Percentiles rank a stretch among this genome's conserved stretches.
Evolutionary conservation across 2,888 invertebrate species (phyloP).

Genomic region (Sarcophaga carnaria): DNA sequence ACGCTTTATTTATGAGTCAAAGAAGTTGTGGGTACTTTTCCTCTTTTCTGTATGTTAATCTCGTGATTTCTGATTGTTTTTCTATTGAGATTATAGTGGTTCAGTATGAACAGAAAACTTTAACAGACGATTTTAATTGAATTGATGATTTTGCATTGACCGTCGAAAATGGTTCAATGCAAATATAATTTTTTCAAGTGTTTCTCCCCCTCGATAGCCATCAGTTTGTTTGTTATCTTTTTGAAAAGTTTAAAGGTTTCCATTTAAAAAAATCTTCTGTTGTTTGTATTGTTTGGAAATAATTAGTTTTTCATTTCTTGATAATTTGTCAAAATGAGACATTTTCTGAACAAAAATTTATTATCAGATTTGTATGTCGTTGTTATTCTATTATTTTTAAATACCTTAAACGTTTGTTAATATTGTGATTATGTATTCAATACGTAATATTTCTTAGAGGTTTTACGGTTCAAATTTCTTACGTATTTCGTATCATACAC

Average conservation of each 20-base stretch:
- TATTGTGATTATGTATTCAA: background rate
- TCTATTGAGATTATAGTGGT: no score
- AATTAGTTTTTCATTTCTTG: no score
- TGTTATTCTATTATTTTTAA: background rate
- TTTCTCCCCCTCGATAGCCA: no score
- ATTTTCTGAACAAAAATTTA: no score
- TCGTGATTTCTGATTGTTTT: background rate
- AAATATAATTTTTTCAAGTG: background rate
- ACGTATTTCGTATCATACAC: background rate
- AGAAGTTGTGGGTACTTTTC: background rate
- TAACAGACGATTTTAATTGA: background rate
- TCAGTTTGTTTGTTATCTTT: no score
- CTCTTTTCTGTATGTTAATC: background rate
- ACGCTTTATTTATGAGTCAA: background rate
- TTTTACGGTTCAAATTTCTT: background rate
- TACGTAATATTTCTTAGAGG: no score
- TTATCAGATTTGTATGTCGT: background rate
- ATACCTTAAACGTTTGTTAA: background rate
- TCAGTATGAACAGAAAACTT: no score
- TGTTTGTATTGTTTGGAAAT: background rate
- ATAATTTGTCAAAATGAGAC: slow-evolving; percentile 19
- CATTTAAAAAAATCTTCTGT: background rate
- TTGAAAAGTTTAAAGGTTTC: background rate
- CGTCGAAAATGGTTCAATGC: background rate
- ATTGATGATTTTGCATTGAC: background rate